Base-by-base conservation (phyloP, 2,113 vertebrate species). In the Thymallus thymallus region DNA sequence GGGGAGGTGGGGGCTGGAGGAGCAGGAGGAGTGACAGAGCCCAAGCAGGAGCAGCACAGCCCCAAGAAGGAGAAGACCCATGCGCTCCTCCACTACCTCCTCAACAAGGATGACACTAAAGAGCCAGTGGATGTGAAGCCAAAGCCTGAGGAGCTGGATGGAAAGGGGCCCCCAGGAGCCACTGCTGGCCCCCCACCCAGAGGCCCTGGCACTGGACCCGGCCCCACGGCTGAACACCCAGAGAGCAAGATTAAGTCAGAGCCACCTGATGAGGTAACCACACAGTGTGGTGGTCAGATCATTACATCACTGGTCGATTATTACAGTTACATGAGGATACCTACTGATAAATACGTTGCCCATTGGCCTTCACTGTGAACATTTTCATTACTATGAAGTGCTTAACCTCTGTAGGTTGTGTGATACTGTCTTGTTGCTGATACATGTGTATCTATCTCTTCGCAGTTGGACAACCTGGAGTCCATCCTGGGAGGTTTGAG, bases 21-120 rank as follows among this genome's bases (percentile, higher is more conserved):
- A 46, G 56, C 85, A 2, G 90, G 88, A 2, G 92, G 94, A 65
- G 82, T 91, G 41, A 55, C 66, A 0, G 85, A 91, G 60, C 81
- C 93, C 75, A 97, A 96, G 75, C 95, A 96, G 80, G 95, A 97
- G 71, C 96, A 95, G 72, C 91, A 95, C 9, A 97, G 95, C 84
- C 96, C 95, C 26, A 98, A 97, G 91, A 98, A 97, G 88, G 95
- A 97, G 83, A 95, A 97, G 77, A 96, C 92, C 32, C 95, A 98
- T 0, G 95, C 95, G 6, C 94, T 97, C 23, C 94, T 98, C 6
- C 92, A 96, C 74, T 96, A 97, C 5, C 90, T 98, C 60, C 91
- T 98, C 73, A 97, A 98, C 89, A 95, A 97, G 87, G 96, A 41
- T 41, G 35, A 97, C 76, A 91, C 92, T 67, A 96, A 96, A 79